Conservation (phyloP, 2,888 invertebrate species). For the Miltochrista miniata region DNA sequence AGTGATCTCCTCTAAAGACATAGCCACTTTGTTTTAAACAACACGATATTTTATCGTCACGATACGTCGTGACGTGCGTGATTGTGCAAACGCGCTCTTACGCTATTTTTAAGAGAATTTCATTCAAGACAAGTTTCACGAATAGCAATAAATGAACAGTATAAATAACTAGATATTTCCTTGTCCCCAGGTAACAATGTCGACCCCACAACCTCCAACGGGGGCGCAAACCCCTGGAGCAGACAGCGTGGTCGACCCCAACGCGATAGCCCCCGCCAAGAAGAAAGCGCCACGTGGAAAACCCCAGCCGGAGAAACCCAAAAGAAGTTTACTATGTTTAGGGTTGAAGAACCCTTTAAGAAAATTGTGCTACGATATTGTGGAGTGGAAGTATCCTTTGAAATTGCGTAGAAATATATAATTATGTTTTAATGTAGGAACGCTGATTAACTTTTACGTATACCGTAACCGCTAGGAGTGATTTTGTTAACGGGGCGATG, state of each 20-base stretch:
- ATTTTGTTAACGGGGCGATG: too few relatives aligned
- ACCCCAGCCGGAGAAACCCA: slow-evolving; percentile 94
- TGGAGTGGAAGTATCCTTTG: slow-evolving; percentile 99
- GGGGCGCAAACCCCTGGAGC: slow-evolving; percentile 63
- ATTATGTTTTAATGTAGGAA: too few relatives aligned
- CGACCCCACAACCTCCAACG: slow-evolving; percentile 60
- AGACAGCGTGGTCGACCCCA: slow-evolving; percentile 56
- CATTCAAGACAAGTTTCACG: too few relatives aligned
- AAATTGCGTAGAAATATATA: not conserved
- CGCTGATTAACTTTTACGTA: too few relatives aligned
- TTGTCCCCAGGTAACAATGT: slow-evolving; percentile 66
- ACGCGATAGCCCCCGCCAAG: slow-evolving; percentile 75
- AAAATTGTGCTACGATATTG: slow-evolving; percentile 97
- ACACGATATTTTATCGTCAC: too few relatives aligned
- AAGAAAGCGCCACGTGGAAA: slow-evolving; percentile 88
- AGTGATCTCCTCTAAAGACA: too few relatives aligned
- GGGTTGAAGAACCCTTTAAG: slow-evolving; percentile 96
- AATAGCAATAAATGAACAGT: too few relatives aligned
- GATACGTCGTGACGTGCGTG: too few relatives aligned
- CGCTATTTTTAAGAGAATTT: too few relatives aligned
- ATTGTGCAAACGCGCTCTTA: too few relatives aligned
- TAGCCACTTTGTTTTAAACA: too few relatives aligned
- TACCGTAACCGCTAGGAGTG: too few relatives aligned
- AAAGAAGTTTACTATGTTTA: slow-evolving; percentile 95
- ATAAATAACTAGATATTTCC: not conserved